Base-by-base conservation (phyloP, 2,888 invertebrate species). In the Apodemia mormo region DNA sequence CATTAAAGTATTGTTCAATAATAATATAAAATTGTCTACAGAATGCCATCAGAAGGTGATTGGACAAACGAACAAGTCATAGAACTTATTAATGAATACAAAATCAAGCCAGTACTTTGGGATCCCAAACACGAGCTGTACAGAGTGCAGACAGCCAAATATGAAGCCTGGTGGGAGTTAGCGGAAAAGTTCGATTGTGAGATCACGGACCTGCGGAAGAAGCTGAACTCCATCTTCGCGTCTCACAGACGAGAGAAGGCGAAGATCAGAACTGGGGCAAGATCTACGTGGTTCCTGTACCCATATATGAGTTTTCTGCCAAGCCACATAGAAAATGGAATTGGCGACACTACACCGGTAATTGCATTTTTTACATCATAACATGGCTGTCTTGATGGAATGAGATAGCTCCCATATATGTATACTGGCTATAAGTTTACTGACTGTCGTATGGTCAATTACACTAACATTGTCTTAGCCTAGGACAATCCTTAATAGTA, bases 221-320 rank as follows among this genome's bases (percentile, higher is more conserved):
- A 93, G 73, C 73, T 93, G 69, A 90, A 90, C 75, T 92, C 92
- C 0, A 78, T 93, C 56, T 84, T 92, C 74, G 93, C 92, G 2
- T 93, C 92, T 58, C 86, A 90, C 61, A 79, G 92, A 4, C 82
- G 92, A 5, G 92, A 92, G 78, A 89, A 88, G 75, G 77, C 78
- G 65, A 89, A 87, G 74, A 83, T 91, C 30, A 82, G 87, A 2
- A 73, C 77, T 7, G 91, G 91, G 0, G 84, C 82, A 6, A 77
- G 77, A 6, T 86, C 89, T 0, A 77, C 77, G 0, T 93, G 92
- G 92, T 91, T 89, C 76, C 79, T 92, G 67, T 93, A 92, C 71
- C 78, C 80, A 0, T 74, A 87, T 58, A 75, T 93, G 77, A 83
- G 78, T 37, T 93, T 92, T 74, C 72, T 92, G 70, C 87, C 88